Percentiles rank a stretch among this genome's conserved stretches.
Evolutionary conservation across 2,113 vertebrate species (phyloP).

Genomic region (Semnornis frantzii): DNA sequence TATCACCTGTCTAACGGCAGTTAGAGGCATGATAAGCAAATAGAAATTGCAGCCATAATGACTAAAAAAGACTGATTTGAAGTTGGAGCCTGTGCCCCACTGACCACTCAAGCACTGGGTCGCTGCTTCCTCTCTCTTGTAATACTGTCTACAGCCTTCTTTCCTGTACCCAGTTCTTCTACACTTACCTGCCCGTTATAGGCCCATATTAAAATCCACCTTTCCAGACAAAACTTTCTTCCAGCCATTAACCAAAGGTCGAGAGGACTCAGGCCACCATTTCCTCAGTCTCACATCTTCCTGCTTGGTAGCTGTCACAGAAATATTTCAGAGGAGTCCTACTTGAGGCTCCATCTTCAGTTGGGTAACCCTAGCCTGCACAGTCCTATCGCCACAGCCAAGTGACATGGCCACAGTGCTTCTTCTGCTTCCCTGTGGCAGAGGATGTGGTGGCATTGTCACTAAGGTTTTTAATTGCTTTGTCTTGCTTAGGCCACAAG

Average conservation of each 20-base stretch:
- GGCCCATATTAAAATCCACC: not conserved
- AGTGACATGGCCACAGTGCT: not conserved
- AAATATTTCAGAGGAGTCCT: not conserved
- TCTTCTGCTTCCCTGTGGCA: not conserved
- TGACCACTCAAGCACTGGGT: not conserved
- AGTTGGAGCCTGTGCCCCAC: not conserved
- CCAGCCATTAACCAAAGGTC: not conserved
- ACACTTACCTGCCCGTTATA: not conserved
- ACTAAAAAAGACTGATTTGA: not conserved
- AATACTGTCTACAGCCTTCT: not conserved
- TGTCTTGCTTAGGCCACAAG: not conserved
- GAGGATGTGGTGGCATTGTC: not conserved
- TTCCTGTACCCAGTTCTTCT: not conserved
- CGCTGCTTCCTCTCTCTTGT: not conserved
- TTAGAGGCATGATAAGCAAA: not conserved
- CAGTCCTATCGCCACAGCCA: not conserved
- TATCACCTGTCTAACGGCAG: not conserved
- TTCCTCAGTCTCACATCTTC: not conserved
- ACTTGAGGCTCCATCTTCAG: not conserved
- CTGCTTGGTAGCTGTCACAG: not conserved
- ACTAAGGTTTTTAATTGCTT: not conserved
- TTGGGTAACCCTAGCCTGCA: accelerated
- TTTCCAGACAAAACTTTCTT: not conserved
- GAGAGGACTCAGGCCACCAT: not conserved
- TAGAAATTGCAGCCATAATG: not conserved